A percentile compares a stretch with the other conserved stretches of the same genome.
Conservation (phyloP, 1,140 invertebrate species). For the Periplaneta americana region DNA sequence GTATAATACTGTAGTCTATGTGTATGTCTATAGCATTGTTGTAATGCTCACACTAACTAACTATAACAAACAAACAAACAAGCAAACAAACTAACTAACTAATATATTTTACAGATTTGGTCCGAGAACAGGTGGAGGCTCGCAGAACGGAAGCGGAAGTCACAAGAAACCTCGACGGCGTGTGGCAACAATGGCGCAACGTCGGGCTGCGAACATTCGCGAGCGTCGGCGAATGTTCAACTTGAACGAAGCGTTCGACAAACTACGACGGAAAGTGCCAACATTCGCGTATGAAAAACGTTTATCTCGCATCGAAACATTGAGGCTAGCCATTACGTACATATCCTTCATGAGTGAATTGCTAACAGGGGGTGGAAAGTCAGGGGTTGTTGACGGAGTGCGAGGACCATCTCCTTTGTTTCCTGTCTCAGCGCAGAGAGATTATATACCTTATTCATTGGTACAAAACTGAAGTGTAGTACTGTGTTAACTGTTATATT, state of each 20-base stretch:
- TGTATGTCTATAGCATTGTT: too few relatives aligned
- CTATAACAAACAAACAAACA: too few relatives aligned
- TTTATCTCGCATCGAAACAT: constrained; percentile 94
- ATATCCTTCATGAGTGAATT: constrained; percentile 96
- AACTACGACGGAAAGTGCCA: constrained; percentile 87
- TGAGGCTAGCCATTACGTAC: constrained; percentile 95
- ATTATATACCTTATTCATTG: constrained; percentile 30
- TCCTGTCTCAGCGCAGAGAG: constrained; percentile 22
- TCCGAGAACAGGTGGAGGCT: neutral
- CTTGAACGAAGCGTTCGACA: constrained; percentile 96
- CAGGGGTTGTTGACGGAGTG: constrained; percentile 35
- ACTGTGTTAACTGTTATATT: neutral
- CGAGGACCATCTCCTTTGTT: constrained; percentile 22
- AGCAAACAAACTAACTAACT: too few relatives aligned
- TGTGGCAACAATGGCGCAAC: constrained; percentile 83
- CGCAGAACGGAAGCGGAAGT: constrained; percentile 20
- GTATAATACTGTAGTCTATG: too few relatives aligned
- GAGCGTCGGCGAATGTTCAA: constrained; percentile 95
- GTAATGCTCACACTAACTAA: too few relatives aligned
- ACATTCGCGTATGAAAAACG: constrained; percentile 99
- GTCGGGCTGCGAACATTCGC: constrained; percentile 89
- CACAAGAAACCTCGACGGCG: constrained; percentile 77
- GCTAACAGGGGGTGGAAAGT: constrained; percentile 37
- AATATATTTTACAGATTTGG: constrained; percentile 12
- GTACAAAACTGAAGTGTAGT: constrained; percentile 1